These are phyloP conservation scores for Oreochromis niloticus DNA, from an alignment of 2,113 vertebrate genomes.

Conservation along the genomic window DNA sequence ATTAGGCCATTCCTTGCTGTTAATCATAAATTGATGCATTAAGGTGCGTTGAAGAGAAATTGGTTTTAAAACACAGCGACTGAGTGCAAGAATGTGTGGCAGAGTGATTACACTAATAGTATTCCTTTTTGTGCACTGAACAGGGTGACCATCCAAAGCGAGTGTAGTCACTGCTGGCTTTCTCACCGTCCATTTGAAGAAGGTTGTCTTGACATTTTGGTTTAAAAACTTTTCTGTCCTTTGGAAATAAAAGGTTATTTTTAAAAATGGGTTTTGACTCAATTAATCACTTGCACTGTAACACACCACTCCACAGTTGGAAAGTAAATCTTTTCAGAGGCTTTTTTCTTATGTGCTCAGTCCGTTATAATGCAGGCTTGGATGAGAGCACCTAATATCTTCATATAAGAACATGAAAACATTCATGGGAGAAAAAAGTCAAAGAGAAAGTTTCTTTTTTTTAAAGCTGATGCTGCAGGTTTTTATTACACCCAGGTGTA, in stretches of 20 bases:
- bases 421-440: not conserved
- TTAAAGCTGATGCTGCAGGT: not conserved
- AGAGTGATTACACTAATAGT: not conserved
- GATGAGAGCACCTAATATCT: not conserved
- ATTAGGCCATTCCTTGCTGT: not conserved
- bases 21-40: not conserved
- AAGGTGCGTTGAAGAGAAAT: not conserved
- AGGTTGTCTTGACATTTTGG: not conserved
- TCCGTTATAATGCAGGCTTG: not conserved
- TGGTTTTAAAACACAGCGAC: not conserved
- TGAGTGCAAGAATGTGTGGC: not conserved
- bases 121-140: not conserved
- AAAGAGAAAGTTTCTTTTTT: not conserved
- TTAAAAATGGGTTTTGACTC: not conserved
- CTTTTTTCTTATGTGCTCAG: not conserved
- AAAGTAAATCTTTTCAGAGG: not conserved
- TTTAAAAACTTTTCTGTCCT: not conserved
- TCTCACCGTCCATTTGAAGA: not conserved
- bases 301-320: not conserved
- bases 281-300: not conserved
- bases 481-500: not conserved
- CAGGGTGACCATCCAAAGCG: not conserved
- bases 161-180: not conserved
- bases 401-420: not conserved
- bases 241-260: not conserved